Conservation (phyloP, 37 sponge, comb jelly and placozoan genomes). For the Tethya wilhelma region DNA sequence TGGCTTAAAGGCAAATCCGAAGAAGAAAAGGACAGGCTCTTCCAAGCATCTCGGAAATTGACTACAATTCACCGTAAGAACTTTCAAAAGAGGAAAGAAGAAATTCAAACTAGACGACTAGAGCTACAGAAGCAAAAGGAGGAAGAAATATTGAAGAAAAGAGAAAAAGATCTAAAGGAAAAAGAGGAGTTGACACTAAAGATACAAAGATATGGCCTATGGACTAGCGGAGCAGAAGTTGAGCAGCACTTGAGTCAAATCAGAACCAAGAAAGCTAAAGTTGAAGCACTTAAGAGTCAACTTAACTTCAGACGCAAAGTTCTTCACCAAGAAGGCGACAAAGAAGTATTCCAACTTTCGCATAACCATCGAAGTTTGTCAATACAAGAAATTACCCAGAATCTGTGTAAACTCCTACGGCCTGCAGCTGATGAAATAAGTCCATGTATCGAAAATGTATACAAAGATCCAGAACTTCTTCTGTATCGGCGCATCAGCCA, state of each 20-base stretch:
- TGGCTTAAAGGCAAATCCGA: not conserved
- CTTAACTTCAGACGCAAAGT: not conserved
- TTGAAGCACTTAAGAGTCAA: not conserved
- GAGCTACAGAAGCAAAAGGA: not conserved
- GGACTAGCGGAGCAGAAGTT: not conserved
- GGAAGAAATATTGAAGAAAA: not conserved
- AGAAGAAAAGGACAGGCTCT: not conserved
- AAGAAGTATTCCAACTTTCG: not conserved
- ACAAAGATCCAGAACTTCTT: too few species aligned
- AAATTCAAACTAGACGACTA: not conserved
- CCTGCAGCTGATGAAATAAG: too few species aligned
- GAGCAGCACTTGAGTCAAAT: not conserved
- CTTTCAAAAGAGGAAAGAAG: not conserved
- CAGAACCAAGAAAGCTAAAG: constrained; percentile 6
- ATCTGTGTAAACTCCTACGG: too few species aligned
- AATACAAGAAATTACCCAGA: too few species aligned
- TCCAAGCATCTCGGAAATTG: not conserved
- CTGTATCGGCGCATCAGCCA: too few species aligned
- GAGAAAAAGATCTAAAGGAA: not conserved
- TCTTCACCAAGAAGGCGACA: not conserved
- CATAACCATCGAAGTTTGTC: too few species aligned
- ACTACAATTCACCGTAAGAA: not conserved
- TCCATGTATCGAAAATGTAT: too few species aligned
- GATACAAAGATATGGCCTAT: not conserved
- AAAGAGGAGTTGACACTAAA: not conserved